Base-by-base conservation (phyloP, 2,888 invertebrate species). In the Ornithoptera priamus region DNA sequence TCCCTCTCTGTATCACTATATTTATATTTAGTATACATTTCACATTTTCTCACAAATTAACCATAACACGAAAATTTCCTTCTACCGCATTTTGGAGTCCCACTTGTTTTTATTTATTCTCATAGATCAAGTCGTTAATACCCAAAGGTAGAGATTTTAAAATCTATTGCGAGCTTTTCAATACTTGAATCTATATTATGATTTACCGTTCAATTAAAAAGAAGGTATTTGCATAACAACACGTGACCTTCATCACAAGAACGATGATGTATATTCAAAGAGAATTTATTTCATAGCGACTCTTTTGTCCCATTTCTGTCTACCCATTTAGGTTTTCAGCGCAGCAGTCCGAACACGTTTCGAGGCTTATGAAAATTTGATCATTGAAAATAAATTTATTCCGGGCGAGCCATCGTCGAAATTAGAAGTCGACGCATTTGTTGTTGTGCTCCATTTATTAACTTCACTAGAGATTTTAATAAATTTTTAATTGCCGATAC, bases 301-400 rank as follows among this genome's bases (percentile, higher is more conserved):
- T 62, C 42, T 30, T 59, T 36, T 60, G 30, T 59, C 30, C 46
- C 59, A 46, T 50, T 66, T 53, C 18, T 66, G 30, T 66, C 50
- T 50, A 30, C 59, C 50, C 59, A 66, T 66, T 60, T 59, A 66
- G 46, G 56, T 36, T 64, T 56, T 66, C 30, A 12, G 22, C 10
- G 7, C 15, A 46, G 60, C 12, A 66, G 66, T 66, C 60, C 30
- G 46, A n/a, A 66, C 66, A 66, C 66, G 66, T 66, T 46, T 30
- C n/a, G 15, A n/a, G 60, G 22, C 60, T 66, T 66, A 66, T 66
- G 60, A 66, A 66, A 66, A 66, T 66, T 58, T 59, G 65, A 60
- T 66, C 59, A 60, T 59, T 46, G 66, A 60, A 50, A 66, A 50
- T 66, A n/a, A 66, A 66, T 50, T 50, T 66, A 66, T 66, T 66